Base-by-base conservation (phyloP, 2,113 vertebrate genomes). In the Tinamus guttatus region DNA sequence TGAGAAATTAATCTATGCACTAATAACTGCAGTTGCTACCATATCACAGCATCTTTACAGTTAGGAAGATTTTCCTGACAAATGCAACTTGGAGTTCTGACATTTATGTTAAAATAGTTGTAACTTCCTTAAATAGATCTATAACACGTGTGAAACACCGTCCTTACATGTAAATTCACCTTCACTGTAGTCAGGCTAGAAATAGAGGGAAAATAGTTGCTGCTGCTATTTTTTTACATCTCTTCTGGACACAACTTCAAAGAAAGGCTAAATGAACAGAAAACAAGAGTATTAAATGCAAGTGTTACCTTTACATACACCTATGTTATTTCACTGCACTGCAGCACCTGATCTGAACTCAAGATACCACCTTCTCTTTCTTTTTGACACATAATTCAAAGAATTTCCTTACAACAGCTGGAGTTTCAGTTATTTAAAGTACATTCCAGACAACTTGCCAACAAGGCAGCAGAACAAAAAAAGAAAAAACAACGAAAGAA, bases 361-460 rank as follows among this genome's bases (percentile, higher is more conserved):
- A 71, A 54, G 83, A 94, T 80, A 94, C 38, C 15, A 85, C 65
- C 52, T 88, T 84, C 79, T 80, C 54, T 58, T 58, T 58, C 54
- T 82, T 74, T 77, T 1, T 51, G 62, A 68, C 64, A 85, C 15
- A 19, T 69, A 85, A 82, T 41, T 81, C 80, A 86, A 91, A 97
- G 76, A 90, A 89, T 84, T 92, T 87, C 67, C 92, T 54, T 74
- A 69, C 78, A 93, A 83, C 54, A 87, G 76, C 89, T 95, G 90
- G 81, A 79, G 86, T 95, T 97, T 97, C 91, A 89, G 91, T 94
- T 97, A 97, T 81, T 95, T 87, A 80, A 95, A 90, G 25, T 65
- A 94, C 94, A 93, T 94, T 95, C 96, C 94, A 90, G 58, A 69
- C 56, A 75, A 22, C 7, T 51, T 83, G 95, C 94, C 96, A 95